Percentiles rank a stretch among this genome's conserved stretches.
These are phyloP conservation scores for Euplexia lucipara DNA, from an alignment of 2,888 invertebrate species.

Conservation along the genomic window DNA sequence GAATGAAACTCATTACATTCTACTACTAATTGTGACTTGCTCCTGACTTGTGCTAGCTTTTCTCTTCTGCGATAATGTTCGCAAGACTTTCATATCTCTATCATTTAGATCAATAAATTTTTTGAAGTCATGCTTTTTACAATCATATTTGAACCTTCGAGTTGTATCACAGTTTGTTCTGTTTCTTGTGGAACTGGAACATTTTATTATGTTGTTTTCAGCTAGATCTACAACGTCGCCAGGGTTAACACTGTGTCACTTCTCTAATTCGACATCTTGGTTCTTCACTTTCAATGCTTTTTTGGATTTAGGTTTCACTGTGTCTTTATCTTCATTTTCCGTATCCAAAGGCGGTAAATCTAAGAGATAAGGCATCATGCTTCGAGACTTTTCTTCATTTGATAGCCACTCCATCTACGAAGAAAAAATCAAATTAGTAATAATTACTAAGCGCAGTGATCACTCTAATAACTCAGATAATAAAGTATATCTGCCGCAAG, in stretches of 20 bases:
- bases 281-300: slow-evolving; percentile 59
- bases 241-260: slow-evolving; percentile 78
- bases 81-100: slow-evolving; percentile 74
- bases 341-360: slow-evolving; percentile 82
- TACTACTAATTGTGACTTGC: slow-evolving; percentile 8
- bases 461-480: background rate
- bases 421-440: slow-evolving; percentile 6
- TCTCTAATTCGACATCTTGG: slow-evolving; percentile 77
- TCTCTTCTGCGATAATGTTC: slow-evolving; percentile 68
- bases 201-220: slow-evolving; percentile 64
- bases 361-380: slow-evolving; percentile 88
- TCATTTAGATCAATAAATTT: slow-evolving; percentile 74
- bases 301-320: slow-evolving; percentile 52
- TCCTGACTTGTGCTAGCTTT: slow-evolving; percentile 55
- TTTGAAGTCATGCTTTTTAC: slow-evolving; percentile 70
- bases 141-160: slow-evolving; percentile 73
- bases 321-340: slow-evolving; percentile 64
- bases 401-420: slow-evolving; percentile 89
- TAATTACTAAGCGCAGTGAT: background rate
- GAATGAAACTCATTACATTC: slow-evolving; percentile 20
- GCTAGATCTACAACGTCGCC: slow-evolving; percentile 60
- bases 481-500: background rate
- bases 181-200: slow-evolving; percentile 66
- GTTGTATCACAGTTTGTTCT: slow-evolving; percentile 78
- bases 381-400: slow-evolving; percentile 84